Percentiles rank a stretch among this genome's conserved stretches.
Evolutionary conservation across 1,140 invertebrate genomes (phyloP).

Genomic region (Pseudomyrmex cubaensis): DNA sequence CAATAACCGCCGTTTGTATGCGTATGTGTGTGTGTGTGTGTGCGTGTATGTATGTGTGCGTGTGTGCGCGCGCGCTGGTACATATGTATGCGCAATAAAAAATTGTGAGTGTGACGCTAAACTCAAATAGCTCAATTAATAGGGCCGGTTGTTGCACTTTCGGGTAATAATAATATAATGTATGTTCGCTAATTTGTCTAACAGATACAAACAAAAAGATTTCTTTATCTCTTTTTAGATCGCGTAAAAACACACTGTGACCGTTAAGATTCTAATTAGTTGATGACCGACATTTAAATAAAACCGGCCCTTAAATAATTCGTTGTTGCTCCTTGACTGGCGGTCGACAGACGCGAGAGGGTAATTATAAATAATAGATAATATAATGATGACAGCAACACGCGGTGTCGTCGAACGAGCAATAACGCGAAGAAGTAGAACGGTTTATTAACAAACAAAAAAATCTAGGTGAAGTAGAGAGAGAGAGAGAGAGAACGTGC

Average conservation of each 20-base stretch:
- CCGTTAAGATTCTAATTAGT: neutral
- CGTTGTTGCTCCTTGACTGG: slow-evolving; percentile 18
- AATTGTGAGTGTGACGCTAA: slow-evolving; percentile 49
- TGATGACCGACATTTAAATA: slow-evolving; percentile 18
- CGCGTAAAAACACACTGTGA: neutral
- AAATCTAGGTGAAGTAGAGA: slow-evolving; percentile 13
- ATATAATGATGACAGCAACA: slow-evolving; percentile 30
- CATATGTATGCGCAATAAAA: slow-evolving; percentile 19
- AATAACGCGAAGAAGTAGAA: slow-evolving; percentile 10
- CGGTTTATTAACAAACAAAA: slow-evolving; percentile 34
- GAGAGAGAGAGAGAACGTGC: slow-evolving; percentile 54
- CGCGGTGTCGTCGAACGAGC: neutral
- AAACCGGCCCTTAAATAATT: slow-evolving; percentile 39
- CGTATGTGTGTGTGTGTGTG: neutral
- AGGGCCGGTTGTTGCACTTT: slow-evolving; percentile 49
- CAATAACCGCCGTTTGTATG: slow-evolving; percentile 42
- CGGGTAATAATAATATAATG: neutral
- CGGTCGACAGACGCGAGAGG: neutral
- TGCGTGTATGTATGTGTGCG: slow-evolving; percentile 2
- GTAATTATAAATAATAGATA: slow-evolving; percentile 45
- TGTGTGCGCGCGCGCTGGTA: no score
- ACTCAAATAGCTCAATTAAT: slow-evolving; percentile 49
- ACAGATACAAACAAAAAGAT: neutral
- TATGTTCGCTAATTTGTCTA: slow-evolving; percentile 19
- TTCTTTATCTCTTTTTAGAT: slow-evolving; percentile 23